Evolutionary conservation across 1,140 invertebrate genomes (phyloP), one percentile per base, ranked within the genome.

Genomic region (Dendroctonus ponderosae): DNA sequence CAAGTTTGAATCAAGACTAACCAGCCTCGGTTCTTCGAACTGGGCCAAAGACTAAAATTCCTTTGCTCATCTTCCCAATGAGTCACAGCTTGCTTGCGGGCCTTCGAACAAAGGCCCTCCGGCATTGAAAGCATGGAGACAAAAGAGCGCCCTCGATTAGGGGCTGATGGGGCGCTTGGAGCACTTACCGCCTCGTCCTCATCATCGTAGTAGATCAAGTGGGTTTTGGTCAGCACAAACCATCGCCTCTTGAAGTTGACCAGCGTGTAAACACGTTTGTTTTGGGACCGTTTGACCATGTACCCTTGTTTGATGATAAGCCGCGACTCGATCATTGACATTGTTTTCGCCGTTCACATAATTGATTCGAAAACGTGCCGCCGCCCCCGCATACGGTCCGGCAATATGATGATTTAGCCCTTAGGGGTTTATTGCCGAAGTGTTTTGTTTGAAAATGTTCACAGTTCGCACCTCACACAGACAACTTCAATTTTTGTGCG

Each of bases 251-350:
- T 92, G 77, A 90, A 93, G 77, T 93, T 93, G 43, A 92, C 86
- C 6, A 89, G 86, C 14, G 89, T 91, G 75, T 92, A 93, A 50
- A 89, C 83, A 77, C 92, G 92, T 78, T 92, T 93, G 79, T 92
- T 93, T 77, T 92, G 91, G 4, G 91, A 93, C 57, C 91, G 82
- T 80, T 93, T 94, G 48, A 91, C 84, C 91, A 94, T 92, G 72
- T 88, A 90, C 37, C 89, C 89, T 78, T 89, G 69, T 64, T 77
- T 78, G 40, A 77, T 62, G 9, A 75, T 64, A 43, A 63, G 43
- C n/a, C 48, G 26, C 8, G 60, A 58, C 49, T 62, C 51, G 43
- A 68, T 43, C 9, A 68, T 53, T 43, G 66, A 68, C 66, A 68
- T 68, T 56, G 40, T 67, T 42, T 63, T 39, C 9, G 14, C 12